Evolutionary conservation across 2,797 vertebrate species (phyloP).

Genomic region (Diglossa cyanea): DNA sequence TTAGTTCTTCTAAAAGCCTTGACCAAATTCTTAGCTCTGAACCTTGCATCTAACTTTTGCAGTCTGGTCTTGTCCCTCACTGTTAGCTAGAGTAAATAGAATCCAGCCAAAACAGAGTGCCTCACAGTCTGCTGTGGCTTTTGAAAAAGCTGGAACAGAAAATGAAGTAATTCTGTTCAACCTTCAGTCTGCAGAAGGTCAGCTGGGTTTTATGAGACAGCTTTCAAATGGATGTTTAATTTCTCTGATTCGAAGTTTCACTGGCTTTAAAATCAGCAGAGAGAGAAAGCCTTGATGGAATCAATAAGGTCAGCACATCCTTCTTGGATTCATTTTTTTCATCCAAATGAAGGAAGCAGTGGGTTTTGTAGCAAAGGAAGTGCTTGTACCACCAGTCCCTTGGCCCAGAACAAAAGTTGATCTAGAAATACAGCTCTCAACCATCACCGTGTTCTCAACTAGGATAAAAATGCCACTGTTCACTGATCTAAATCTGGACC

Average conservation of each 20-base stretch:
- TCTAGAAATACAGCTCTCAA: slow-evolving; percentile 23
- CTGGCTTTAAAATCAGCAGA: slow-evolving; percentile 19
- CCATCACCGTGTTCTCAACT: not conserved
- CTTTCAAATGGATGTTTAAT: not conserved
- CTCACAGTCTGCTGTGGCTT: not conserved
- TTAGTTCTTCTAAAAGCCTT: slow-evolving; percentile 1
- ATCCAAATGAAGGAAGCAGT: not conserved
- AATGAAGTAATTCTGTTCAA: not conserved
- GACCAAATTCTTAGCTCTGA: not conserved
- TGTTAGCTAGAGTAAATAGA: not conserved
- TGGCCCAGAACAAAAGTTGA: not conserved
- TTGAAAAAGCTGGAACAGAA: not conserved
- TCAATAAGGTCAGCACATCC: not conserved
- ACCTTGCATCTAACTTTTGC: not conserved
- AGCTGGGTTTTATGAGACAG: not conserved
- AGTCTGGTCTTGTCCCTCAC: not conserved
- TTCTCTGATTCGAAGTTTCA: not conserved
- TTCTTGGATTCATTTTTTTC: not conserved
- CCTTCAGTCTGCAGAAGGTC: not conserved
- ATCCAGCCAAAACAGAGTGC: not conserved
- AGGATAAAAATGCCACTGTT: not conserved
- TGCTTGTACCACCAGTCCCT: not conserved
- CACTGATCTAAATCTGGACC: not conserved
- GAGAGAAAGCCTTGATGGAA: not conserved
- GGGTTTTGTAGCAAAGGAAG: not conserved